phyloP scores from a whole-genome alignment of 2,797 vertebrate genomes.

The Lepidocolaptes lacrymiger region DNA sequence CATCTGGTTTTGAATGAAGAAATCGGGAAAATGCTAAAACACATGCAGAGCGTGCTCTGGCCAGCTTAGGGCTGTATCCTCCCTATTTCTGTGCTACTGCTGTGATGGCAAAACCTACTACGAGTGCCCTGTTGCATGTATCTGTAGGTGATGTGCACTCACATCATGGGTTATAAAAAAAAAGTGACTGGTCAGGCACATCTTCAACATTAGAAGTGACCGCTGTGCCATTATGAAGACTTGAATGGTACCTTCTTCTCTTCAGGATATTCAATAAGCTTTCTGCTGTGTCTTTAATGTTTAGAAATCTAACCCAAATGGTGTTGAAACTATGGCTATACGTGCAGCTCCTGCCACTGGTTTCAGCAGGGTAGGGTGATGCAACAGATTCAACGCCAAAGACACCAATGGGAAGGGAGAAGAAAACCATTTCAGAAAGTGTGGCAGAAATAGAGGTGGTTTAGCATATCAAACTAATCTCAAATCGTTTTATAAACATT shows the following conservation, averaged over 20 bases:
- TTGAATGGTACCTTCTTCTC: not conserved
- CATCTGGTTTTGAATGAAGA: not conserved
- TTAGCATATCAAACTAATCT: not conserved
- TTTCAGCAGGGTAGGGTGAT: not conserved
- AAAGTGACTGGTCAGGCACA: not conserved
- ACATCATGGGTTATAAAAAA: not conserved
- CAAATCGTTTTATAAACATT: not conserved
- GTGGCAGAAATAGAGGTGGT: not conserved
- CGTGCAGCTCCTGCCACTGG: not conserved
- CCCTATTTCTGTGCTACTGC: not conserved
- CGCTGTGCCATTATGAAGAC: not conserved
- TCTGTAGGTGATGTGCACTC: not conserved
- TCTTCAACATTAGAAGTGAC: not conserved
- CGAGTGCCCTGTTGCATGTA: not conserved
- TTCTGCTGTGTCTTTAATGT: not conserved
- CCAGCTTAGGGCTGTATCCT: not conserved
- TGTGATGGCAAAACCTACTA: not conserved
- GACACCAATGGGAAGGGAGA: not conserved
- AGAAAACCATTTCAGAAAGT: not conserved
- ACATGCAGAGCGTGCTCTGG: not conserved
- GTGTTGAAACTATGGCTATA: not conserved
- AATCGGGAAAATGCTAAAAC: not conserved
- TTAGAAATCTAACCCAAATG: not conserved
- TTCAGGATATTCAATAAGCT: not conserved
- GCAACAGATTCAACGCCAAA: not conserved